A percentile compares a stretch with the other conserved stretches of the same genome.
Conservation (phyloP, 2,113 vertebrate species). For the Carassius carassius region DNA sequence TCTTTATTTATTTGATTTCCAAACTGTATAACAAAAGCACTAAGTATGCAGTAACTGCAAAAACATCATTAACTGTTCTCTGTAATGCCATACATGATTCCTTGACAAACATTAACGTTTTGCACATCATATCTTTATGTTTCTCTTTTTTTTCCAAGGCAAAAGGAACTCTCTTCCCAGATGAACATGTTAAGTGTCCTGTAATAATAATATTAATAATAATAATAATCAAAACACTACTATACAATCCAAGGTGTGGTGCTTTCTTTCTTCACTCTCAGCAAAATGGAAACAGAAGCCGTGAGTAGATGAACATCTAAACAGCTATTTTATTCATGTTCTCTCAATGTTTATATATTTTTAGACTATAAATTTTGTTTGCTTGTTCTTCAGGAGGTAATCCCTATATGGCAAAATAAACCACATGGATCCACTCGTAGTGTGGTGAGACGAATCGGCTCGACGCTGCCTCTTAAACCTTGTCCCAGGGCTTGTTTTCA, state of each 20-base stretch:
- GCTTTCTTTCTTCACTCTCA: background rate
- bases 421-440: slow-evolving; percentile 92
- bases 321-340: background rate
- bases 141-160: background rate
- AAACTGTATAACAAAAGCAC: background rate
- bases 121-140: background rate
- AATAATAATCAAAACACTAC: background rate
- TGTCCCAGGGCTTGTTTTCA: slow-evolving; percentile 91
- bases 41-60: background rate
- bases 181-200: slow-evolving; percentile 19
- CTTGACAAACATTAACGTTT: background rate
- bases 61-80: background rate
- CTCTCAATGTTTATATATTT: too few species aligned
- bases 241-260: background rate
- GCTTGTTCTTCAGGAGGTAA: slow-evolving; percentile 74
- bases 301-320: slow-evolving; percentile 69
- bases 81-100: background rate
- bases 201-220: too few species aligned
- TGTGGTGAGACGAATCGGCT: slow-evolving; percentile 93
- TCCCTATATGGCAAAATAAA: slow-evolving; percentile 99
- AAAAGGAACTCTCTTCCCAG: background rate
- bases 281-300: slow-evolving; percentile 83
- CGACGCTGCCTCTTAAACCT: slow-evolving; percentile 91
- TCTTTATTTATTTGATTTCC: background rate
- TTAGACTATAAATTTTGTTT: background rate